Evolutionary conservation across 2,888 invertebrate genomes (phyloP), one percentile per base, ranked within the genome.

Genomic region (Coelogynopora nodosa): DNA sequence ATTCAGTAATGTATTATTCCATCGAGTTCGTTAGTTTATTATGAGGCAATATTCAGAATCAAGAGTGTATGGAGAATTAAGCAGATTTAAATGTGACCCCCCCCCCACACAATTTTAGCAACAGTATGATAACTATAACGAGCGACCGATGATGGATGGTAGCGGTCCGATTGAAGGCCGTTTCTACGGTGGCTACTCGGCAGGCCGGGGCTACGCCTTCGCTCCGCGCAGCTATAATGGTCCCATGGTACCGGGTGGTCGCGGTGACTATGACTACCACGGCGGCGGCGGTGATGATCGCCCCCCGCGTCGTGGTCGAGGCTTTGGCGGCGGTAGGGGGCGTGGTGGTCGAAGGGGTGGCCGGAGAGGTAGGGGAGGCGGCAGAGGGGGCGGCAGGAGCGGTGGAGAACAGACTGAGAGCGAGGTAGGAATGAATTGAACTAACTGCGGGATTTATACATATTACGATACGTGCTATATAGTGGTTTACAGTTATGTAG

Each of bases 181-280:
- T 2, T 74, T 74, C 74, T 74, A 74, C 23, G 74, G 74, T 74
- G 74, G 74, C 74, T 74, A 74, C 23, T 74, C 74, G 74, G 74
- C 74, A 5, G 74, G 74, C 23, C 74, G 23, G 5, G 74, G 74
- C 23, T 74, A 74, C 74, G 74, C 74, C 74, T 74, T 74, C 23
- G 74, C 74, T 74, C 74, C 74, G 2, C 74, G 74, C 18, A 26
- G 23, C 74, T 74, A 74, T 26, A 74, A 74, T 26, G 74, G 74
- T 74, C 74, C 74, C 18, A 74, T 74, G 74, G 23, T 74, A 2
- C 74, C 23, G 27, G 74, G 74, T 10, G 74, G 74, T 26, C 10
- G 74, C 2, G 74, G 74, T 23, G 10, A 23, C 23, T 5, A 23
- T 23, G 74, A 26, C 74, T 13, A 74, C 27, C 10, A 74, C 18